Base-by-base conservation (phyloP, 2,888 invertebrate genomes). In the Lottia scabra region DNA sequence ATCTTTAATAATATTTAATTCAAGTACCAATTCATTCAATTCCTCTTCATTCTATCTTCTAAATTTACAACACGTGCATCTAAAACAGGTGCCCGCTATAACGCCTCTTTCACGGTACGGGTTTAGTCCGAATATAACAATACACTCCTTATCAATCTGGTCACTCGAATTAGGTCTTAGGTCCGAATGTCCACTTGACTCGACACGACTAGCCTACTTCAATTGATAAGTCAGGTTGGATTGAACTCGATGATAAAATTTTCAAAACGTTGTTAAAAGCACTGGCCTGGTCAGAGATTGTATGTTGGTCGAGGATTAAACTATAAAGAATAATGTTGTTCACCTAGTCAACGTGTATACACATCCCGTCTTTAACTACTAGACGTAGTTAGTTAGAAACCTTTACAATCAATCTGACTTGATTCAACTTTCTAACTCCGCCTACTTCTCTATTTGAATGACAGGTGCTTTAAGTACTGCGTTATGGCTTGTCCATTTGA, bases 131-230 rank as follows among this genome's bases (percentile, higher is more conserved):
- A 56, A 56, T 56, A 19, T 23, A 38, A 56, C 56, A 56, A 56
- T 56, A 56, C 38, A 56, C 56, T 56, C 56, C 56, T 56, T 56
- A 56, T 56, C 56, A 23, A 56, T 19, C 19, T 56, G 56, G 56
- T 56, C 56, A 56, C 56, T 56, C 10, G 56, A 56, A 56, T 56
- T 56, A 56, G 56, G 56, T 56, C 56, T 56, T 19, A 56, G 56
- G 56, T 56, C 56, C 56, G 56, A 56, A 56, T 56, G 56, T 56
- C 56, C 56, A 56, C 56, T 56, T 56, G 19, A 56, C 23, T 23
- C 23, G 19, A 56, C 19, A 56, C 56, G 23, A 23, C 56, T 56
- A 56, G 19, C 56, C 56, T 56, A 56, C 56, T 19, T 56, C 56
- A 56, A 23, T 23, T 56, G 56, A 56, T 56, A 56, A 56, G 38